Base-by-base conservation (phyloP, 1,140 invertebrate species). In the Heliothis subflexa region DNA sequence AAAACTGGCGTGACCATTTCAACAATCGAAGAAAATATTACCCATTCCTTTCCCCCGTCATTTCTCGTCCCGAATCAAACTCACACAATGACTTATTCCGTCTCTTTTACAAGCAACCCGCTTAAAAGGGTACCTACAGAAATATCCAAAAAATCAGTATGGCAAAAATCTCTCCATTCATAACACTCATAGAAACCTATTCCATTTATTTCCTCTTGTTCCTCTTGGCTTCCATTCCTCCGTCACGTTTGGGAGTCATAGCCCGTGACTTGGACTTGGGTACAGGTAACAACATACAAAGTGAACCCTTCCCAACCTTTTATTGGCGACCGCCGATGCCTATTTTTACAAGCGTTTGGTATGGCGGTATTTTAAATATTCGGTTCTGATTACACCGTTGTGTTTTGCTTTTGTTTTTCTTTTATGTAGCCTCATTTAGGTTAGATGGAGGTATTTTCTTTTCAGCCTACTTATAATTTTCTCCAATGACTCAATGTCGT, bases 271-370 rank as follows among this genome's bases (percentile, higher is more conserved):
- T 7, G 40, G 54, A 50, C 55, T 59, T 78, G 40, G 64, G 28
- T 52, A 50, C 71, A 70, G 61, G 75, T 75, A 73, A 64, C 70
- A 73, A 55, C 61, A 81, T 68, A 71, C 68, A 72, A 52, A 74
- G 62, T 64, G 28, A 11, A 73, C 70, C 76, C 76, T 81, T 57
- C 33, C 50, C 16, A 66, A 61, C 76, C 79, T 80, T 83, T 83
- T 80, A 78, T 78, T 78, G 78, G 78, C 25, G 55, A 75, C 21
- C 66, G 59, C 18, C 64, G 71, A 72, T 66, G 75, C 64, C 54
- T 80, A 78, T 83, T 83, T 83, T 78, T 64, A 64, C 66, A 70
- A 47, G 62, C 76, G 78, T 80, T 80, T 68, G 76, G 68, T 80
- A 61, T 49, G 57, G 47, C 57, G 55, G 49, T 45, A 52, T 76